These are phyloP conservation scores for Eretmochelys imbricata DNA, from an alignment of 2,113 vertebrate genomes.

Conservation along the genomic window DNA sequence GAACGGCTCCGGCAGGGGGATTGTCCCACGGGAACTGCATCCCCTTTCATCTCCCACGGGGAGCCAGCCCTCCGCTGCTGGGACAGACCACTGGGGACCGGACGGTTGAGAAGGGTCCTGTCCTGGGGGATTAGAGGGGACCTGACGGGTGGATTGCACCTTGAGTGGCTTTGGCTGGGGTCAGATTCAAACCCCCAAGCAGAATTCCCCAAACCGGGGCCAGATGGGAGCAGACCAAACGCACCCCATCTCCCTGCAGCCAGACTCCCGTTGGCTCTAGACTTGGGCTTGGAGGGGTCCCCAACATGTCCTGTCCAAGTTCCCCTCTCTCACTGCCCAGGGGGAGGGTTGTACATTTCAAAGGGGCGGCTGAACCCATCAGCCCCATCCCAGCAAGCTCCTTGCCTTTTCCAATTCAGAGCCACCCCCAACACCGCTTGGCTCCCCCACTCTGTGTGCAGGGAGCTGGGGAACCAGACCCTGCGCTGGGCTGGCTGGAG, in stretches of 20 bases:
- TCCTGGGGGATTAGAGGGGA: not conserved
- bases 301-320: not conserved
- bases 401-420: not conserved
- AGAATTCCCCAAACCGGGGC: not conserved
- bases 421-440: not conserved
- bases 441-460: not conserved
- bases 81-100: not conserved
- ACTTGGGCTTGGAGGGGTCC: not conserved
- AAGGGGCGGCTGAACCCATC: no score
- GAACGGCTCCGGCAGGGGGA: not conserved
- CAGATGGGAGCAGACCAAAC: no score
- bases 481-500: no score
- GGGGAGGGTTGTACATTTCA: no score
- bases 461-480: not conserved
- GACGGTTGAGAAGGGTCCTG: no score
- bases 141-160: not conserved
- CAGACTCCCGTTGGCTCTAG: no score
- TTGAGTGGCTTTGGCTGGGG: not conserved
- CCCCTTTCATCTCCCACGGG: no score
- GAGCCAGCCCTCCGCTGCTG: not conserved
- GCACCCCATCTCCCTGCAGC: no score
- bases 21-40: no score
- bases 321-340: not conserved
- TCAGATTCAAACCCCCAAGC: not conserved
- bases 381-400: no score